Evolutionary conservation across 2,797 vertebrate species (phyloP).

Genomic region (Hypotaenidia okinawae): DNA sequence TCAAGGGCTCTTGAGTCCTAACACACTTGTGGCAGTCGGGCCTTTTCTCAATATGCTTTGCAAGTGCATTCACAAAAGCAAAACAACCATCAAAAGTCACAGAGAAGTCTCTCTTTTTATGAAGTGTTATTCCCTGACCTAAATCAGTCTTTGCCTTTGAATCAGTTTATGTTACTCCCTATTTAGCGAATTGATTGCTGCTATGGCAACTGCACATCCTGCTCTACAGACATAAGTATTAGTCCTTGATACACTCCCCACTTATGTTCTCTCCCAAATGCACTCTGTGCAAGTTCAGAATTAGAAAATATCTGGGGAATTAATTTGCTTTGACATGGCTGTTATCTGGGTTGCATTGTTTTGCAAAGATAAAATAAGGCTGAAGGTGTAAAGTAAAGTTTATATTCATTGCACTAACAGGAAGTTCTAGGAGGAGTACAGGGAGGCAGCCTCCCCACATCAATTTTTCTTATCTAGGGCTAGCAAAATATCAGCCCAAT

Average conservation of each 20-base stretch:
- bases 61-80: conserved; percentile 53
- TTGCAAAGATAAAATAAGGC: conserved; percentile 59
- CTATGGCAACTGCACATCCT: conserved; percentile 77
- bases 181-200: conserved; percentile 79
- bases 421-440: neutral
- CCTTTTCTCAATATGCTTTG: conserved; percentile 26
- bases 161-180: conserved; percentile 75
- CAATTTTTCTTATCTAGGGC: conserved; percentile 35
- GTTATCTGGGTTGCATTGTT: conserved; percentile 43
- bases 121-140: conserved; percentile 71
- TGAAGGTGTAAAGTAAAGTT: conserved; percentile 30
- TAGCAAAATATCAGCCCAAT: conserved; percentile 25
- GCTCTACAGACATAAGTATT: conserved; percentile 59
- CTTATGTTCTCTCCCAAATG: conserved; percentile 48
- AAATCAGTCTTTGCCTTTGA: conserved; percentile 79
- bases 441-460: neutral
- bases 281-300: conserved; percentile 61
- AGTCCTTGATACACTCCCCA: conserved; percentile 67
- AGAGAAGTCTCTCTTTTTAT: conserved; percentile 63
- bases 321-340: conserved; percentile 65
- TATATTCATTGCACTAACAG: neutral
- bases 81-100: conserved; percentile 63
- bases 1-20: conserved; percentile 27
- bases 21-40: neutral
- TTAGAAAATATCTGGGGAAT: conserved; percentile 69